phyloP scores from a whole-genome alignment of 1,140 invertebrate species.

The Magallana angulata region DNA sequence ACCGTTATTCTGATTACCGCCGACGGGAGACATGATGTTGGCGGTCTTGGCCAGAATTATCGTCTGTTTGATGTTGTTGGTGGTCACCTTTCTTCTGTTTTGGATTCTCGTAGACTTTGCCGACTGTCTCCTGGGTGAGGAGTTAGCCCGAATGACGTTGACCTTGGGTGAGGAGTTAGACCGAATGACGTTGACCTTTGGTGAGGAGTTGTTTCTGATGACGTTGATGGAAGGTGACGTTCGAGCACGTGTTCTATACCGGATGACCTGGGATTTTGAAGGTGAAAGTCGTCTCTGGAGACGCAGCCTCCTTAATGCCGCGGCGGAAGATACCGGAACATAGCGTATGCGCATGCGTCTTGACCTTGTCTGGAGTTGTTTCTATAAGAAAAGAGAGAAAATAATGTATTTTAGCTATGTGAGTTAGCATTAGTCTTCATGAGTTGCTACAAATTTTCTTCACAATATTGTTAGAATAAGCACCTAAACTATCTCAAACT shows the following conservation, averaged over 20 bases:
- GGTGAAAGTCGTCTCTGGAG: neutral
- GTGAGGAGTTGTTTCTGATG: neutral
- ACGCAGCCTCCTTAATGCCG: neutral
- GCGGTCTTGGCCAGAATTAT: constrained; percentile 44
- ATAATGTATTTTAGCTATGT: neutral
- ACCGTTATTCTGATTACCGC: constrained; percentile 23
- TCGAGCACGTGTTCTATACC: constrained; percentile 11
- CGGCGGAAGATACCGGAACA: neutral
- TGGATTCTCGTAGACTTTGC: constrained; percentile 1
- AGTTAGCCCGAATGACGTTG: neutral
- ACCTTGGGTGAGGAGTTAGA: neutral
- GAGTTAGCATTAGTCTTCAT: neutral
- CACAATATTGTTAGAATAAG: too few relatives aligned
- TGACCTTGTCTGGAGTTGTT: neutral
- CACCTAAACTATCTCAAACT: too few relatives aligned
- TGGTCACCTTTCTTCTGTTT: neutral
- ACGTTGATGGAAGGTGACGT: neutral
- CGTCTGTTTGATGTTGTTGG: constrained; percentile 38
- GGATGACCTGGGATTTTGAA: neutral
- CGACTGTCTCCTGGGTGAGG: neutral
- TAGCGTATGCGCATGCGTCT: constrained; percentile 1
- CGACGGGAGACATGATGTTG: constrained; percentile 36
- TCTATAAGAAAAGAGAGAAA: neutral
- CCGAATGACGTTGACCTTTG: neutral
- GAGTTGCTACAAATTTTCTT: too few relatives aligned